A percentile compares a stretch with the other conserved stretches of the same genome.
Evolutionary conservation across 2,888 invertebrate genomes (phyloP).

Genomic region (Bruchidius siliquastri): DNA sequence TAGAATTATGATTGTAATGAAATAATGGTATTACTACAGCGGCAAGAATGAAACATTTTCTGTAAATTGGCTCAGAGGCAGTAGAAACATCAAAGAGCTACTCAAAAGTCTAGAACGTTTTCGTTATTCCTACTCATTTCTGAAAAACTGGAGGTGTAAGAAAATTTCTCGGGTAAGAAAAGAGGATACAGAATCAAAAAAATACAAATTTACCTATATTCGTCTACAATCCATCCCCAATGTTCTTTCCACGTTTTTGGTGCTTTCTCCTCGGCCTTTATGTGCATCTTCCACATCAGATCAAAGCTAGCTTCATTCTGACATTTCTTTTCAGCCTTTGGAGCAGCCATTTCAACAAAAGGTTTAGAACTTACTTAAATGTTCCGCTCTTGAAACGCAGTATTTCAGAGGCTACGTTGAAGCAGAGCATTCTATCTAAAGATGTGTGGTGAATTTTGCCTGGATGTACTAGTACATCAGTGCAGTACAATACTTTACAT

Average conservation of each 20-base stretch:
- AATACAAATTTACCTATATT: slow-evolving; percentile 14
- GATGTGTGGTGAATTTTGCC: neutral
- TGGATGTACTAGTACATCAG: neutral
- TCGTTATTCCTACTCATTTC: too few species aligned
- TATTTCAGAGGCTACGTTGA: neutral
- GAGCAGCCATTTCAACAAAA: slow-evolving; percentile 4
- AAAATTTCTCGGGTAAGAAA: too few species aligned
- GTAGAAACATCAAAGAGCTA: too few species aligned
- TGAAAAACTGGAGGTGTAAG: too few species aligned
- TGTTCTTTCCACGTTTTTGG: slow-evolving; percentile 12
- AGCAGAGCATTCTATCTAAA: neutral
- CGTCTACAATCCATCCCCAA: slow-evolving; percentile 19
- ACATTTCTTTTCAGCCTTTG: slow-evolving; percentile 4
- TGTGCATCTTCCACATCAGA: slow-evolving; percentile 15
- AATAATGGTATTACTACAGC: too few species aligned
- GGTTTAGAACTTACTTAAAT: neutral
- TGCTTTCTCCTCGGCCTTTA: slow-evolving; percentile 15
- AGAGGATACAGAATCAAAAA: too few species aligned
- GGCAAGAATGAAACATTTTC: too few species aligned
- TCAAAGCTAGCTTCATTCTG: slow-evolving; percentile 5
- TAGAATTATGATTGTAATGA: too few species aligned
- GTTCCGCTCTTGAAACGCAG: neutral
- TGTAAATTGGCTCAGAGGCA: too few species aligned
- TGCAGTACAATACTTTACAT: neutral
- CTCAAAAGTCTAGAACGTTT: too few species aligned